phyloP scores from a whole-genome alignment of 2,888 invertebrate species.

The Dryomyza anilis region DNA sequence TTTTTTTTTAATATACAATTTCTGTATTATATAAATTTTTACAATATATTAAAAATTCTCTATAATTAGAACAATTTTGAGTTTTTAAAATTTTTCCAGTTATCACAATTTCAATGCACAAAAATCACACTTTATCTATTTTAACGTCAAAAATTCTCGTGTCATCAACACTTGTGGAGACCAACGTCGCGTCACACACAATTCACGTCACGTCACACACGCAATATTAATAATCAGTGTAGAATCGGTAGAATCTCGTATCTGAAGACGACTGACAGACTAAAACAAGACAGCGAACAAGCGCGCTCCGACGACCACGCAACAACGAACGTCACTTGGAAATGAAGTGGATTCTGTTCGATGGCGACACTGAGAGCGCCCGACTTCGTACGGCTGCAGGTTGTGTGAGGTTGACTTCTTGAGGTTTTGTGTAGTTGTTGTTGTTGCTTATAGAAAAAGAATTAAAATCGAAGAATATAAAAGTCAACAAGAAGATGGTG shows the following conservation, averaged over 20 bases:
- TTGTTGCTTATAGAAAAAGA: slow-evolving; percentile 11
- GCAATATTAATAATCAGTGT: background rate
- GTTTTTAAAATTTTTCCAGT: too few relatives aligned
- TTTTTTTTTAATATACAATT: too few relatives aligned
- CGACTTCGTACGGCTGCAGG: slow-evolving; percentile 7
- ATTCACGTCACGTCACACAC: background rate
- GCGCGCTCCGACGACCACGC: slow-evolving; percentile 25
- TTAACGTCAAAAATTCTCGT: too few relatives aligned
- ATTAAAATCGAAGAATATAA: background rate
- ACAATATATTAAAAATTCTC: too few relatives aligned
- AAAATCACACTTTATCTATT: too few relatives aligned
- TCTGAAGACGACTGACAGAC: background rate
- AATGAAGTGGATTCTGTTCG: slow-evolving; percentile 50
- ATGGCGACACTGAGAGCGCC: slow-evolving; percentile 11
- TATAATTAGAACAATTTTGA: too few relatives aligned
- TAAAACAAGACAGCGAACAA: background rate
- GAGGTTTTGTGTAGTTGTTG: too few relatives aligned
- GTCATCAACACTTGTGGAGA: too few relatives aligned
- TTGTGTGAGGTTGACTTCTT: too few relatives aligned
- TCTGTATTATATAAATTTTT: too few relatives aligned
- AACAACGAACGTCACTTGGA: slow-evolving; percentile 40
- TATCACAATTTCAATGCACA: too few relatives aligned
- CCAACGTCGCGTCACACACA: background rate
- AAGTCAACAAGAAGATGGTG: background rate
- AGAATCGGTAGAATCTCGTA: background rate